Percentiles rank a stretch among this genome's conserved stretches.
phyloP scores from a whole-genome alignment of 2,113 vertebrate genomes.

The chimpanzee (Pan troglodytes) region DNA sequence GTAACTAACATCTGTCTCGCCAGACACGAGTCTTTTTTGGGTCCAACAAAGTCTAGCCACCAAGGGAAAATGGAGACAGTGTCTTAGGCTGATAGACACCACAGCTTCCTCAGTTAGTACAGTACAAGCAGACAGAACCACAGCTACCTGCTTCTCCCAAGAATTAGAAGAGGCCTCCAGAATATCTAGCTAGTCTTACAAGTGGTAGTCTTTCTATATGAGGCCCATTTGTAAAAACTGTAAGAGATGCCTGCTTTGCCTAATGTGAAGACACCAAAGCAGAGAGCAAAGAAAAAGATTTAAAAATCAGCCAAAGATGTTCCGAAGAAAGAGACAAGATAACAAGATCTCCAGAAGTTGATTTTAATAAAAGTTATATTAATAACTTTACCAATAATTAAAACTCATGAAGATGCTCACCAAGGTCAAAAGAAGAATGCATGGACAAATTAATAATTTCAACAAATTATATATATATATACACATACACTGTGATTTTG shows the following conservation, averaged over 20 bases:
- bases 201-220: fast-evolving
- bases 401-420: not conserved
- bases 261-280: not conserved
- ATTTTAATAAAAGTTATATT: not conserved
- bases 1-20: not conserved
- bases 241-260: not conserved
- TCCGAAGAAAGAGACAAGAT: not conserved
- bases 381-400: not conserved
- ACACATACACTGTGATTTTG: too few species aligned
- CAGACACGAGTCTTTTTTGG: not conserved
- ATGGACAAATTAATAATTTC: not conserved
- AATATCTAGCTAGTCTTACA: not conserved
- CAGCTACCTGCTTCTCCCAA: not conserved
- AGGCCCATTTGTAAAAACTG: not conserved
- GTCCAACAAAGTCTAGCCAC: not conserved
- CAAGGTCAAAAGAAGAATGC: not conserved
- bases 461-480: not conserved
- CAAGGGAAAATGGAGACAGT: not conserved
- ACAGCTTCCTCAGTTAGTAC: not conserved
- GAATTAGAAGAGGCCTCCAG: not conserved
- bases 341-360: not conserved
- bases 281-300: not conserved
- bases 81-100: not conserved
- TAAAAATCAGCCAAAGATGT: not conserved
- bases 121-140: not conserved